Conservation (phyloP, 2,113 vertebrate species). For the Nymphicus hollandicus region DNA sequence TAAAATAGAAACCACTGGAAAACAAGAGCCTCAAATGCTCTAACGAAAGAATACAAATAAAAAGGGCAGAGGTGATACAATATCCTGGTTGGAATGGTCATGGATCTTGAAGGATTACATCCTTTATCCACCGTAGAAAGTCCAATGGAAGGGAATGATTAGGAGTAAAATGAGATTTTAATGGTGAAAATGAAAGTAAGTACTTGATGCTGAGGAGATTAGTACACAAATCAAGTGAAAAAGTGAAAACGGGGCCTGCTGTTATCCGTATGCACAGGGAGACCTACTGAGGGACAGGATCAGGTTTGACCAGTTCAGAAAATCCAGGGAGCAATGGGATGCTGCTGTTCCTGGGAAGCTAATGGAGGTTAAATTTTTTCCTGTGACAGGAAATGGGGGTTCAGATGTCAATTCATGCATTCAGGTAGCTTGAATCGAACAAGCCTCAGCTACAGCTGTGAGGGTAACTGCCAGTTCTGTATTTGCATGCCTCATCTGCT, state of each 20-base stretch:
- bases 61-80: background rate
- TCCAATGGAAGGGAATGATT: background rate
- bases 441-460: background rate
- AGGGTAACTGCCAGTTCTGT: background rate
- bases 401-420: background rate
- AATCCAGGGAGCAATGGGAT: background rate
- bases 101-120: background rate
- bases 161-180: background rate
- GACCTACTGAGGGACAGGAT: background rate
- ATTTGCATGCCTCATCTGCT: background rate
- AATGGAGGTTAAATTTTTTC: background rate
- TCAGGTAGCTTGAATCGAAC: background rate
- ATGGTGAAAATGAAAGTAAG: background rate
- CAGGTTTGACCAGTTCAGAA: background rate
- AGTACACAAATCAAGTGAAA: background rate
- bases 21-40: background rate
- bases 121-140: background rate
- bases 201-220: background rate
- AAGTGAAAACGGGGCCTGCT: rapidly evolving
- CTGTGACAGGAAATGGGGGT: background rate
- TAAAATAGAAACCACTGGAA: background rate
- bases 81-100: background rate
- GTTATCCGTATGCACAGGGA: background rate
- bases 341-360: background rate
- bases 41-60: background rate